These are phyloP conservation scores for Lepidochitona cinerea DNA, from an alignment of 2,888 invertebrate species.

Conservation along the genomic window DNA sequence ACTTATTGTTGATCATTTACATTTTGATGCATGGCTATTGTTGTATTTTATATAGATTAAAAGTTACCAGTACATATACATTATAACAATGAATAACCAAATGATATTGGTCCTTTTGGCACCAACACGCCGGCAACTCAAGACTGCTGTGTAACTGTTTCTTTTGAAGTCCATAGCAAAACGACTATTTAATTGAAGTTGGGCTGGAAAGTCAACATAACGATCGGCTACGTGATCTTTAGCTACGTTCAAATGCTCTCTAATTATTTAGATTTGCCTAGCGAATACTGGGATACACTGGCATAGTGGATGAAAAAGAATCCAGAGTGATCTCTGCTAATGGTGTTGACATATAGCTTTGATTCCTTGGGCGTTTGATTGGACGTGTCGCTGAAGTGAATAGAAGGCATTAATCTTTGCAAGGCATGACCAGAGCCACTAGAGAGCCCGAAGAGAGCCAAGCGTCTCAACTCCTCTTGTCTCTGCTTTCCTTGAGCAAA, in stretches of 20 bases:
- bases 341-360: constrained; percentile 5
- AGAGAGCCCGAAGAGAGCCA: not conserved
- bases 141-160: too few species aligned
- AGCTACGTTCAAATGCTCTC: not conserved
- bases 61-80: not conserved
- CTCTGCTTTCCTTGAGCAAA: not conserved
- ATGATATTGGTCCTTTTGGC: too few species aligned
- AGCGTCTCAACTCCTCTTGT: not conserved
- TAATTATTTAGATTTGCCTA: not conserved
- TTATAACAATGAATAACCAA: not conserved
- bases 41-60: too few species aligned
- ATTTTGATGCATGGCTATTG: too few species aligned
- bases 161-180: too few species aligned
- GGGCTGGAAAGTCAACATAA: not conserved
- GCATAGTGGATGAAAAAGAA: not conserved
- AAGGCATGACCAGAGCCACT: not conserved
- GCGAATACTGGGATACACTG: not conserved
- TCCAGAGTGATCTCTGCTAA: not conserved
- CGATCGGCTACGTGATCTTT: not conserved
- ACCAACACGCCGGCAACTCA: not conserved
- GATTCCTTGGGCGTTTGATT: constrained; percentile 3
- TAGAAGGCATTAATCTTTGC: constrained; percentile 3
- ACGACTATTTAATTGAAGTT: not conserved
- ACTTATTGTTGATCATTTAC: too few species aligned
- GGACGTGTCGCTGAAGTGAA: not conserved